Conservation (phyloP, 2,888 invertebrate species). For the Melipona bicolor region DNA sequence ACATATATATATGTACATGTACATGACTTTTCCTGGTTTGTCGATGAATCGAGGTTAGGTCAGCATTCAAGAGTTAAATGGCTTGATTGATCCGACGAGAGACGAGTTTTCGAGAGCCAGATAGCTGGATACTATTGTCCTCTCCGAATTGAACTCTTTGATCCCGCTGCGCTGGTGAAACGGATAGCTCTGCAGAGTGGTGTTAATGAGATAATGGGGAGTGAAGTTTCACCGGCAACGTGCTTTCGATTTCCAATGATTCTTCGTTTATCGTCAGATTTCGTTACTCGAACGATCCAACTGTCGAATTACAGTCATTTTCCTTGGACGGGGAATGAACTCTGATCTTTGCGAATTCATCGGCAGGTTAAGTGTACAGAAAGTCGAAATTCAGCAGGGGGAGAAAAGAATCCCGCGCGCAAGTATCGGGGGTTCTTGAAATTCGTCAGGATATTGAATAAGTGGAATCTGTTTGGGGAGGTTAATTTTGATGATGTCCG, state of each 20-base stretch:
- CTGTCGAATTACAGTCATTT: no score
- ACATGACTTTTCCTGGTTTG: neutral
- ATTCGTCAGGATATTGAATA: constrained; percentile 49
- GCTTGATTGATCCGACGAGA: neutral
- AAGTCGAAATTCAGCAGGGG: neutral
- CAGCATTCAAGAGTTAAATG: neutral
- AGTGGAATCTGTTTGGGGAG: constrained; percentile 44
- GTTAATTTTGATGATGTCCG: constrained; percentile 53
- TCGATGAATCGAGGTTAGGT: neutral
- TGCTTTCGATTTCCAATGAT: no score
- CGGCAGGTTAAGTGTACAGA: neutral
- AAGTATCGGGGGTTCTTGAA: constrained; percentile 27
- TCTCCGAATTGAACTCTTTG: neutral
- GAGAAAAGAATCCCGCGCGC: neutral
- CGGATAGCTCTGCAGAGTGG: neutral
- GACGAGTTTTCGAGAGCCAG: neutral
- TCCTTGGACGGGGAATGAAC: no score
- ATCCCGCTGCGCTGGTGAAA: neutral
- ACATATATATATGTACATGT: no score
- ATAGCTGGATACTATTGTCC: neutral
- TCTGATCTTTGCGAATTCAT: neutral
- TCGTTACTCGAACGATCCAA: no score
- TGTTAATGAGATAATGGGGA: no score
- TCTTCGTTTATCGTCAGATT: no score
- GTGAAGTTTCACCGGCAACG: no score